phyloP scores from a whole-genome alignment of 2,888 invertebrate species.

The Drosophila rellima region DNA sequence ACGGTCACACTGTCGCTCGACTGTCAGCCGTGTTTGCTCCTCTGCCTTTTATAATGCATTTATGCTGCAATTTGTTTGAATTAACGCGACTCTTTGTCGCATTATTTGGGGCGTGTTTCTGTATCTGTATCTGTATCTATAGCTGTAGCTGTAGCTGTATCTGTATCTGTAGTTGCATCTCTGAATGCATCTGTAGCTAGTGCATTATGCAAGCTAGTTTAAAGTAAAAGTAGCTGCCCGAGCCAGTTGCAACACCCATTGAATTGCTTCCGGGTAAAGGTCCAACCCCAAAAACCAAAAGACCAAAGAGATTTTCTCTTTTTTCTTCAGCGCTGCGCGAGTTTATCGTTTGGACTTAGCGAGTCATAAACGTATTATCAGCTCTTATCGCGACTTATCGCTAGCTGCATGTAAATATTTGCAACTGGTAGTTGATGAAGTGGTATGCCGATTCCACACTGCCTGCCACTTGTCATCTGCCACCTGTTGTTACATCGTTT shows the following conservation, averaged over 20 bases:
- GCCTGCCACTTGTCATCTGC: slow-evolving; percentile 16
- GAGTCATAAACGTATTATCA: slow-evolving; percentile 20
- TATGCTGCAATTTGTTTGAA: slow-evolving; percentile 82
- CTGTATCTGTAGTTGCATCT: slow-evolving; percentile 10
- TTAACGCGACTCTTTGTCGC: slow-evolving; percentile 47
- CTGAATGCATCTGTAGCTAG: slow-evolving; percentile 20
- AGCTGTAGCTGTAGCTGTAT: not conserved
- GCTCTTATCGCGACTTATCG: slow-evolving; percentile 62
- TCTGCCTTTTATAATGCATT: slow-evolving; percentile 78
- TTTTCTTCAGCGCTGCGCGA: not conserved
- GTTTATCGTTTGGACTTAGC: not conserved
- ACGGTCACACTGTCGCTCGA: slow-evolving; percentile 64
- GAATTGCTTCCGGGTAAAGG: slow-evolving; percentile 69
- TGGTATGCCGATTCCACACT: slow-evolving; percentile 14
- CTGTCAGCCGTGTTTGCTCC: slow-evolving; percentile 47
- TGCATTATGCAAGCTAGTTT: slow-evolving; percentile 61
- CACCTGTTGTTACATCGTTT: slow-evolving; percentile 7
- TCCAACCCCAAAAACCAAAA: slow-evolving; percentile 15
- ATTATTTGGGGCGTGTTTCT: slow-evolving; percentile 51
- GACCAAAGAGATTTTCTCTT: slow-evolving; percentile 16
- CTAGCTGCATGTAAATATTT: slow-evolving; percentile 68
- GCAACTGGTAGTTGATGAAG: slow-evolving; percentile 43
- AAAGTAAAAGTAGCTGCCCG: slow-evolving; percentile 70
- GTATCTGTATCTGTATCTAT: slow-evolving; percentile 19
- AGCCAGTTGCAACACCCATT: slow-evolving; percentile 55